Evolutionary conservation across 2,888 invertebrate species (phyloP).

Genomic region (Eupithecia pulchellata): DNA sequence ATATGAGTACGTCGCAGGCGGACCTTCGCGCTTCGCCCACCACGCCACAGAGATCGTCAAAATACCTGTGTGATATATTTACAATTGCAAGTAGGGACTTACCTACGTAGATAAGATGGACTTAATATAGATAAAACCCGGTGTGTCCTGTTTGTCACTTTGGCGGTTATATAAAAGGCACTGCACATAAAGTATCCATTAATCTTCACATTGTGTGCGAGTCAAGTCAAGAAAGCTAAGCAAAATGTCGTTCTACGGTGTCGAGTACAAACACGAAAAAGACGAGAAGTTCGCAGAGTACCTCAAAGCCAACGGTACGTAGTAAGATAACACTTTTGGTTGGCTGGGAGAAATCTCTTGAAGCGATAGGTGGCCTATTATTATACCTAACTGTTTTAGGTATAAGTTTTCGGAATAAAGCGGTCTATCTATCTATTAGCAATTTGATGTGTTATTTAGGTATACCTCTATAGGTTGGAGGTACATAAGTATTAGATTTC

Average conservation of each 20-base stretch:
- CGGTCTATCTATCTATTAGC: too few relatives aligned
- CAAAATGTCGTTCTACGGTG: constrained; percentile 62
- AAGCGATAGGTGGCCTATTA: too few relatives aligned
- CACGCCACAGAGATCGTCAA: too few relatives aligned
- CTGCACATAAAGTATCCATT: background rate
- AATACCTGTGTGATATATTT: background rate
- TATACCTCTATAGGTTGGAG: too few relatives aligned
- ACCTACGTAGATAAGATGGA: background rate
- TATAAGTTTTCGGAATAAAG: too few relatives aligned
- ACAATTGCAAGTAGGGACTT: background rate
- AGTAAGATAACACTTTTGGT: too few relatives aligned
- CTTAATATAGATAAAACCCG: background rate
- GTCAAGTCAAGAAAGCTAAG: background rate
- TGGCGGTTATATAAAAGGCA: background rate
- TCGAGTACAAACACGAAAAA: constrained; percentile 53
- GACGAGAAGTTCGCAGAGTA: constrained; percentile 61
- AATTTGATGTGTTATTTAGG: too few relatives aligned
- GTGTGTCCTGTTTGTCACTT: background rate
- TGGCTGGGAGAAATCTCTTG: too few relatives aligned
- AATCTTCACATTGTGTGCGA: background rate
- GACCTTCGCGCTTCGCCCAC: too few relatives aligned
- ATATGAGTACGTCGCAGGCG: too few relatives aligned
- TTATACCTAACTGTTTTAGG: too few relatives aligned
- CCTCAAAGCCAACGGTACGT: constrained; percentile 54
- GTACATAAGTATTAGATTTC: too few relatives aligned